phyloP scores from a whole-genome alignment of 2,888 invertebrate genomes.

The Pammene fasciana region DNA sequence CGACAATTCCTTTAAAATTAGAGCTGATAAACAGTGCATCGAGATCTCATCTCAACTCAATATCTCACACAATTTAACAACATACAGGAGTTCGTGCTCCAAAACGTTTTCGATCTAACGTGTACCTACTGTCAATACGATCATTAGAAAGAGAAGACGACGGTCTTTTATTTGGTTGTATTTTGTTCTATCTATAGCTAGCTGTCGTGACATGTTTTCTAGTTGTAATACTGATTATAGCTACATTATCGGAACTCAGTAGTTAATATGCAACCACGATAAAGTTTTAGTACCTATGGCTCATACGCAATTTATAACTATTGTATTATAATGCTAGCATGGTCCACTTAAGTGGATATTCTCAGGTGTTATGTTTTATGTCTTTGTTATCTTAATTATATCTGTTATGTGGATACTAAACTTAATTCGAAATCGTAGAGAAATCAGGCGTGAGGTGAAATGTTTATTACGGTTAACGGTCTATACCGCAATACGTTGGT shows the following conservation, averaged over 20 bases:
- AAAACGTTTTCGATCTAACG: too few relatives aligned
- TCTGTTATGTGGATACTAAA: conserved; percentile 27
- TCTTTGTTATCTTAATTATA: conserved; percentile 36
- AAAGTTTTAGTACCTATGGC: background rate
- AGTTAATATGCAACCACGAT: background rate
- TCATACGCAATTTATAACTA: conserved; percentile 34
- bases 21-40: too few relatives aligned
- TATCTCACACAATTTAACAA: too few relatives aligned
- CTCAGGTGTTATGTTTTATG: conserved; percentile 39
- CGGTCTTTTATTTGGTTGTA: too few relatives aligned
- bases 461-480: conserved; percentile 16
- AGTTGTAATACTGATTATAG: too few relatives aligned
- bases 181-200: too few relatives aligned
- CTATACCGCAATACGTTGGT: conserved; percentile 1
- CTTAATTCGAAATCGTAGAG: conserved; percentile 25
- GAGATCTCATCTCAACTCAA: too few relatives aligned
- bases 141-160: too few relatives aligned
- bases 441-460: conserved; percentile 19
- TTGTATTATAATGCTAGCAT: conserved; percentile 20
- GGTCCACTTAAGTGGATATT: conserved; percentile 26
- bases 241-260: background rate
- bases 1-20: too few relatives aligned
- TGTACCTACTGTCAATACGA: too few relatives aligned
- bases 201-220: too few relatives aligned
- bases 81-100: too few relatives aligned